These are phyloP conservation scores for Phylloscopus trochiloides DNA, from an alignment of 2,113 vertebrate species.

Conservation along the genomic window DNA sequence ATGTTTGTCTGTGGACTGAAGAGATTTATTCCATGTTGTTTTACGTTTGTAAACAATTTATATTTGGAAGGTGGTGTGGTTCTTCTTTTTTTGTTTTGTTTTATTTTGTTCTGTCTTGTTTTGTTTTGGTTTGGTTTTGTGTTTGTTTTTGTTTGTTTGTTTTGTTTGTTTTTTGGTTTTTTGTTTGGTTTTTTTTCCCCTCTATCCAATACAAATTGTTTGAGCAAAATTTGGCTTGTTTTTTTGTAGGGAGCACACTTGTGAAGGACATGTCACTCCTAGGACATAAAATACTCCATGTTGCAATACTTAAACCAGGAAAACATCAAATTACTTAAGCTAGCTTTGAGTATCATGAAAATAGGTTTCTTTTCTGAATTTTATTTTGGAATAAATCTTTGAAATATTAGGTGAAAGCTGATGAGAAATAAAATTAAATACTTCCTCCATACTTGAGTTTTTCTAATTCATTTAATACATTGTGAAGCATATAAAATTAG, in stretches of 20 bases:
- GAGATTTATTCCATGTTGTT: not conserved
- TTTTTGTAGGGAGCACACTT: not conserved
- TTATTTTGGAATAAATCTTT: not conserved
- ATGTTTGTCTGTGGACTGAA: not conserved
- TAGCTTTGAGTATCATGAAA: not conserved
- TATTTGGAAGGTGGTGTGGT: not conserved
- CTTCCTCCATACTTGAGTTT: not conserved
- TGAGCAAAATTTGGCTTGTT: not conserved
- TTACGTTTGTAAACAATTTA: not conserved
- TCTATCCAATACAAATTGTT: not conserved
- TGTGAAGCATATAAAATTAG: not conserved
- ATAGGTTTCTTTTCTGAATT: not conserved
- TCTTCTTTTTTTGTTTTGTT: not conserved
- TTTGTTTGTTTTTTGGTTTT: too few relatives aligned
- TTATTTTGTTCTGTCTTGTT: not conserved
- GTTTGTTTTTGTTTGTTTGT: rapidly evolving
- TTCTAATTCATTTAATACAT: not conserved
- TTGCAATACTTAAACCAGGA: not conserved
- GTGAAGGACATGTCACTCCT: not conserved
- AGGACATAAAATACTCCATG: not conserved
- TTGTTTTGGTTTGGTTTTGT: not conserved
- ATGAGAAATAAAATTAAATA: not conserved
- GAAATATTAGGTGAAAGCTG: not conserved
- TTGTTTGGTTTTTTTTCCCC: too few relatives aligned
- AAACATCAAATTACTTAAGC: not conserved